Percentiles rank a stretch among this genome's conserved stretches.
These are phyloP conservation scores for Mus caroli DNA, from an alignment of 2,797 vertebrate genomes.

Conservation along the genomic window DNA sequence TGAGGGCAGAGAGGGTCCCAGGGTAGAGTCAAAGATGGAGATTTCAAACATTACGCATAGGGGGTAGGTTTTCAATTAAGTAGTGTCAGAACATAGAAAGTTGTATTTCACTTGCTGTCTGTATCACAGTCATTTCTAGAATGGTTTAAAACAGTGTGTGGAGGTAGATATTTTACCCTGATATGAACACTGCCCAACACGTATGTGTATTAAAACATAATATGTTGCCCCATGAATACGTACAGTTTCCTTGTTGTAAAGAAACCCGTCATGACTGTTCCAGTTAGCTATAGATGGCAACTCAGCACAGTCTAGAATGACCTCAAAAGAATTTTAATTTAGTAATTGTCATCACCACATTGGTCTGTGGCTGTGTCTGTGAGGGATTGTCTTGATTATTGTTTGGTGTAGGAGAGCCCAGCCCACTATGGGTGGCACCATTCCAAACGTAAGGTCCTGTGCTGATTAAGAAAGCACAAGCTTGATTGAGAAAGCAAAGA, in stretches of 20 bases:
- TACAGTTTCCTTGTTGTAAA: neutral
- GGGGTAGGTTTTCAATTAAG: neutral
- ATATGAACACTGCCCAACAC: neutral
- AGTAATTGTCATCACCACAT: neutral
- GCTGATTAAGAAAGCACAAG: neutral
- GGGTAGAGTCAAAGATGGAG: neutral
- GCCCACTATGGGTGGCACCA: too few species aligned
- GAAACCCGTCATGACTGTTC: neutral
- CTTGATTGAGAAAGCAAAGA: neutral
- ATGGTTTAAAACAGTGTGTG: neutral
- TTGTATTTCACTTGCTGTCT: neutral
- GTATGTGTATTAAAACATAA: neutral
- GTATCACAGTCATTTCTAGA: neutral
- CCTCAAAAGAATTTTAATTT: neutral
- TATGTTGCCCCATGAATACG: neutral
- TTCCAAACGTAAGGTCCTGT: neutral
- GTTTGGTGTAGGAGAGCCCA: neutral
- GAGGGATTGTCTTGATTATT: neutral
- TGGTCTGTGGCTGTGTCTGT: neutral
- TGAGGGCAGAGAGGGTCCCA: neutral
- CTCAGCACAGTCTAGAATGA: neutral
- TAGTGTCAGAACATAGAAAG: neutral
- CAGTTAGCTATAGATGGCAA: neutral
- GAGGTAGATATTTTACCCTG: neutral
- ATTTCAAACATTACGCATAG: neutral